phyloP scores from a whole-genome alignment of 2,113 vertebrate genomes.

The Scatophagus argus region DNA sequence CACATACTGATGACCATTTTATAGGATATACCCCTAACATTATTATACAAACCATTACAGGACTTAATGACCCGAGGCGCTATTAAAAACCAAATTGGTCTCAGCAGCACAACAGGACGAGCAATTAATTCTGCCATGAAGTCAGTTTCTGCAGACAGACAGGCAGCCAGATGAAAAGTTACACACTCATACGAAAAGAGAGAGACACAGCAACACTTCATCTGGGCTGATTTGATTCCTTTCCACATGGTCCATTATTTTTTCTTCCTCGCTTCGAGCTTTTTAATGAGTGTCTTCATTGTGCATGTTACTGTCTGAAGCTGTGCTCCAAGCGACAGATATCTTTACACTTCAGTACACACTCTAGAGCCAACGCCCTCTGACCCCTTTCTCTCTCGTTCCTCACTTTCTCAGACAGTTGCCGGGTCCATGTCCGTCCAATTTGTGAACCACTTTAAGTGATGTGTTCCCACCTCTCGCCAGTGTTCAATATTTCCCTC shows the following conservation, averaged over 20 bases:
- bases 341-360: conserved; percentile 73
- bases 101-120: conserved; percentile 35
- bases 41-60: conserved; percentile 59
- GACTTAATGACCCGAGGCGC: conserved; percentile 58
- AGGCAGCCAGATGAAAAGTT: conserved; percentile 46
- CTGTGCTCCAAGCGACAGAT: conserved; percentile 68
- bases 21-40: conserved; percentile 37
- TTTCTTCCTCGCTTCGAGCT: conserved; percentile 61
- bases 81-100: conserved; percentile 65
- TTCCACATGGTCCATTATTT: conserved; percentile 70
- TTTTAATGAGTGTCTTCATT: conserved; percentile 81
- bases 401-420: conserved; percentile 59
- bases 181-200: conserved; percentile 14
- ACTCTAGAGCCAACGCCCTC: conserved; percentile 71
- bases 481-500: conserved; percentile 59
- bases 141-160: conserved; percentile 36
- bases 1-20: conserved; percentile 49
- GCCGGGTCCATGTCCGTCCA: conserved; percentile 64
- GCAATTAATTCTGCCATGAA: conserved; percentile 49
- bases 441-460: conserved; percentile 69
- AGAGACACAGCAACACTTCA: conserved; percentile 53
- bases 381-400: conserved; percentile 61
- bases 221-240: conserved; percentile 69
- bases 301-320: conserved; percentile 71
- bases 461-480: conserved; percentile 52